Evolutionary conservation across 2,113 vertebrate species (phyloP), one percentile per base, ranked within the genome.

Genomic region (Lepus timidus): DNA sequence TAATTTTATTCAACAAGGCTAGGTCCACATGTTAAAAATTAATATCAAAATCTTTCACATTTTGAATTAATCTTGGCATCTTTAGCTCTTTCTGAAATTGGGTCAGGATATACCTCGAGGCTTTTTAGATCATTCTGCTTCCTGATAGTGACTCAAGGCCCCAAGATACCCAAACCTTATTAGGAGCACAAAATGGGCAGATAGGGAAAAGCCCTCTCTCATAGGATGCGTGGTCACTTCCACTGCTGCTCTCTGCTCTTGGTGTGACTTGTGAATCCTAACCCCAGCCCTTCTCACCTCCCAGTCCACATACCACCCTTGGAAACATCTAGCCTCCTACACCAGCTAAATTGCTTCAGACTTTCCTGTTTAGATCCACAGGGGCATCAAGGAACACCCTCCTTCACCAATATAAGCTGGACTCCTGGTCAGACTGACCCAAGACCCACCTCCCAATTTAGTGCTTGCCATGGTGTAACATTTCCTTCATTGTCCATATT

Each of bases 1-100:
- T 92, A 80, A 65, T 84, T 85, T 58, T 85, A 64, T 88, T 75
- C 44, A 19, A 83, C 17, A 95, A 95, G 62, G 68, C 62, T 90
- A 79, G n/a, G 29, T 20, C 64, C 64, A 75, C 39, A 79, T 31
- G 10, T 44, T 75, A 76, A 91, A 90, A 92, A 74, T 95, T 70
- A 76, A 81, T 64, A 51, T 92, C n/a, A 79, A 29, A 75, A 75
- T 74, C 61, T 71, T 79, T 85, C 58, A 36, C 36, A 67, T 0
- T 70, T 25, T 85, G 52, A 70, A 61, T 90, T 67, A 88, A 75
- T 70, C 52, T 65, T 6, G 39, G 95, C 55, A 85, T 84, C 84
- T 88, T 64, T 31, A 13, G 4, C 58, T 93, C 61, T 65, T 92
- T 68, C 29, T 94, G 85, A 91, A 86, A 91, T 1, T 79, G 61